Evolutionary conservation across 2,113 vertebrate species (phyloP).

Genomic region (Pandion haliaetus): DNA sequence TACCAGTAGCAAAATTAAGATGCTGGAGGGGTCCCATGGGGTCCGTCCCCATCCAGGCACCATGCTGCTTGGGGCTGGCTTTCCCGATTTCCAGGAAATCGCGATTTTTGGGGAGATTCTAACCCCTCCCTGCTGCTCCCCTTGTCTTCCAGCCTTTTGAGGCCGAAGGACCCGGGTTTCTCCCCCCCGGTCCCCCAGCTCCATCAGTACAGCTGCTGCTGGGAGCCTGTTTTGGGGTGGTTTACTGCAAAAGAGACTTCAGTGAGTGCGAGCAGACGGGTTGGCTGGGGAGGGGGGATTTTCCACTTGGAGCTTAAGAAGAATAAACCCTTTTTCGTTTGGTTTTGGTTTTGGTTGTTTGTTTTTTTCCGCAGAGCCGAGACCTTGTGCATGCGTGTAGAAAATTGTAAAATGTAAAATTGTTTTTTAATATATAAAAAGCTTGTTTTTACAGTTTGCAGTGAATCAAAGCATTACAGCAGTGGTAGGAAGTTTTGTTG

Average conservation of each 20-base stretch:
- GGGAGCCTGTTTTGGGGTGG: background rate
- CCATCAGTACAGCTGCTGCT: background rate
- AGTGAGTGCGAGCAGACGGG: background rate
- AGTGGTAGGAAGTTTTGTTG: constrained; percentile 42
- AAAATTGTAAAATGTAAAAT: constrained; percentile 79
- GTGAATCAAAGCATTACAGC: constrained; percentile 59
- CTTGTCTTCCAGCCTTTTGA: background rate
- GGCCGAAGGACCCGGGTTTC: background rate
- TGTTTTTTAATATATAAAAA: constrained; percentile 79
- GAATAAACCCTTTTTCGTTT: background rate
- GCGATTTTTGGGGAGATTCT: background rate
- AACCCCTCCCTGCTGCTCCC: background rate
- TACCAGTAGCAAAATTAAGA: background rate
- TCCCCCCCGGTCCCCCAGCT: background rate
- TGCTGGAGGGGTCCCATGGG: background rate
- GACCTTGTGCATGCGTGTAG: constrained; percentile 78
- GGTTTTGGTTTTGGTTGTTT: background rate
- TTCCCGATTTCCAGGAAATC: background rate
- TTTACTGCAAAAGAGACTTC: background rate
- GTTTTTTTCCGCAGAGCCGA: constrained; percentile 8
- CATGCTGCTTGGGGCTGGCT: background rate
- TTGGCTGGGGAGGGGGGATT: background rate
- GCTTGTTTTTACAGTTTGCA: constrained; percentile 74
- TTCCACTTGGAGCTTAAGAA: background rate
- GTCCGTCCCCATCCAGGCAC: background rate